Percentiles rank a stretch among this genome's conserved stretches.
These are phyloP conservation scores for Salmo trutta DNA, from an alignment of 2,797 vertebrate genomes.

Conservation along the genomic window DNA sequence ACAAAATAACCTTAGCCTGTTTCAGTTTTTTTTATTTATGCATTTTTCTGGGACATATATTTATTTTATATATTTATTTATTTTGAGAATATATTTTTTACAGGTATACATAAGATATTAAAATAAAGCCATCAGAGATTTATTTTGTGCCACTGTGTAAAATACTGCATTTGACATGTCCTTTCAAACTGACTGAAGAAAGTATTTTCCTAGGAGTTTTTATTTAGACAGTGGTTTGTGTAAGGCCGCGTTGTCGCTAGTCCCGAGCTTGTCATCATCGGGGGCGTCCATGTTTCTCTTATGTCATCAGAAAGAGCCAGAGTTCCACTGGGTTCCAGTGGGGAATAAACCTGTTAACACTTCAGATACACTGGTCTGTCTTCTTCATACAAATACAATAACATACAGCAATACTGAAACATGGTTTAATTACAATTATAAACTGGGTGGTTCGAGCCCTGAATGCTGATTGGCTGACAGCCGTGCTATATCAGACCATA, in stretches of 20 bases:
- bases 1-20: slow-evolving; percentile 47
- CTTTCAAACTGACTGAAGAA: slow-evolving; percentile 35
- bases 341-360: slow-evolving; percentile 48
- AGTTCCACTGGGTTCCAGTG: slow-evolving; percentile 38
- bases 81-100: slow-evolving; percentile 99
- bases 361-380: slow-evolving; percentile 32
- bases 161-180: slow-evolving; percentile 17
- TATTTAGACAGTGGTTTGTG: background rate
- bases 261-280: background rate
- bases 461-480: too few relatives aligned
- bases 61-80: slow-evolving; percentile 99
- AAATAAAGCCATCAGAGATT: slow-evolving; percentile 47
- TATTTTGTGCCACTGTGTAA: slow-evolving; percentile 44
- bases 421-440: background rate
- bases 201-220: slow-evolving; percentile 39
- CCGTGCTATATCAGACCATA: too few relatives aligned
- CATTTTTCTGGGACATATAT: slow-evolving; percentile 92
- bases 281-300: slow-evolving; percentile 17
- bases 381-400: slow-evolving; percentile 15
- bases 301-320: slow-evolving; percentile 37
- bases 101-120: slow-evolving; percentile 86
- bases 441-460: too few relatives aligned
- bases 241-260: background rate
- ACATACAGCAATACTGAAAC: background rate
- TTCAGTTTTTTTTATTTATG: slow-evolving; percentile 89